Percentiles rank a stretch among this genome's conserved stretches.
phyloP scores from a whole-genome alignment of 2,113 vertebrate species.

The Hipposideros armiger region DNA sequence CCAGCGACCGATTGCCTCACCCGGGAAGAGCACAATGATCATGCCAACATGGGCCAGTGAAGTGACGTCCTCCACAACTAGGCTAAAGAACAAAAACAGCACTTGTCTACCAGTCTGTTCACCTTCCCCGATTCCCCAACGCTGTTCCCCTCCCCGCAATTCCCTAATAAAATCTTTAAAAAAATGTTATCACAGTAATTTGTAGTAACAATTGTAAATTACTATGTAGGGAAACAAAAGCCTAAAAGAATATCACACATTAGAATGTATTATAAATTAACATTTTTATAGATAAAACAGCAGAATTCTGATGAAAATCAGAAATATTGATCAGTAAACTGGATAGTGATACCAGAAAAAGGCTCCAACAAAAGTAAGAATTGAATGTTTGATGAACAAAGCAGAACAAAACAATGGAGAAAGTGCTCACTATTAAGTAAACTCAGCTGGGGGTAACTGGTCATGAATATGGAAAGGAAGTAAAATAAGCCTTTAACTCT shows the following conservation, averaged over 20 bases:
- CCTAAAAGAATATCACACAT: not conserved
- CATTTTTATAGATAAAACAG: not conserved
- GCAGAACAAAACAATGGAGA: not conserved
- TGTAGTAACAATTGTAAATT: not conserved
- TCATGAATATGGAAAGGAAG: constrained; percentile 36
- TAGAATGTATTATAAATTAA: constrained; percentile 18
- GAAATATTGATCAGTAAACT: not conserved
- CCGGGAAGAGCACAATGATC: too few species aligned
- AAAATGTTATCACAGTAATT: not conserved
- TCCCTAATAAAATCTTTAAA: too few species aligned
- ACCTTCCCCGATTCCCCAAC: too few species aligned
- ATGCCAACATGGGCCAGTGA: too few species aligned
- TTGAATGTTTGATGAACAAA: not conserved
- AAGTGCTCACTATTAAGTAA: constrained; percentile 17
- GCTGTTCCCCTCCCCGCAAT: too few species aligned
- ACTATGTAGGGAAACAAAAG: constrained; percentile 4
- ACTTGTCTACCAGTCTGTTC: too few species aligned
- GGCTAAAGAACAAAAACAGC: too few species aligned
- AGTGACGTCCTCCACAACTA: too few species aligned
- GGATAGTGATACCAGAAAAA: not conserved
- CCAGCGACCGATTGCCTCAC: too few species aligned
- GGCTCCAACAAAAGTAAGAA: not conserved
- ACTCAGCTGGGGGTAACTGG: not conserved
- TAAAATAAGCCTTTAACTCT: constrained; percentile 22
- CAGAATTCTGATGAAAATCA: constrained; percentile 50